These are phyloP conservation scores for Euzetes globulus DNA, from an alignment of 2,888 invertebrate species.

Conservation along the genomic window DNA sequence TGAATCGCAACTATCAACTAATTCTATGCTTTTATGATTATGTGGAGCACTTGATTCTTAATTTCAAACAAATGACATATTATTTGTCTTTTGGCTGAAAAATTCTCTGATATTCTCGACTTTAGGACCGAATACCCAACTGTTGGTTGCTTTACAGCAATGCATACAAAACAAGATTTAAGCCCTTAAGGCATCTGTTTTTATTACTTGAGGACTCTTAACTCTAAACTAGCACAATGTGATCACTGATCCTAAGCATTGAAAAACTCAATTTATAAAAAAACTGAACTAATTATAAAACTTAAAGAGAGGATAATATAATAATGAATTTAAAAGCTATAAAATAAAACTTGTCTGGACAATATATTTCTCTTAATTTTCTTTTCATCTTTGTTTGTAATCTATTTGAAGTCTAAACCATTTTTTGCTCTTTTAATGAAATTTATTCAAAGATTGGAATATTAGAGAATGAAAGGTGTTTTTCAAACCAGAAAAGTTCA, in stretches of 20 bases:
- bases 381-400: too few relatives aligned
- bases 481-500: too few relatives aligned
- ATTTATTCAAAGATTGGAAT: too few relatives aligned
- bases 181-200: not conserved
- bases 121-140: not conserved
- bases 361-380: too few relatives aligned
- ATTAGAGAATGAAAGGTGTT: too few relatives aligned
- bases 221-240: not conserved
- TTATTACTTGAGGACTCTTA: not conserved
- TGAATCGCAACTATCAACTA: not conserved
- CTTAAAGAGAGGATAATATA: not conserved
- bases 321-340: not conserved
- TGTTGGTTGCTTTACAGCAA: not conserved
- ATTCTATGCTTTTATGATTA: slow-evolving; percentile 14
- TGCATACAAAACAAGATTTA: not conserved
- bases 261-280: not conserved
- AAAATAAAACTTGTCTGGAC: too few relatives aligned
- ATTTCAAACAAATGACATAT: slow-evolving; percentile 3
- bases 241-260: slow-evolving; percentile 9
- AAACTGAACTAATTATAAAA: not conserved
- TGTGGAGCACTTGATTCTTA: slow-evolving; percentile 5
- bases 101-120: not conserved
- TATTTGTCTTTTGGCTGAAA: not conserved
- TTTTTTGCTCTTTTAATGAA: too few relatives aligned
- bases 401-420: too few relatives aligned